Evolutionary conservation across 2,888 invertebrate species (phyloP).

Genomic region (Coremacera marginata): DNA sequence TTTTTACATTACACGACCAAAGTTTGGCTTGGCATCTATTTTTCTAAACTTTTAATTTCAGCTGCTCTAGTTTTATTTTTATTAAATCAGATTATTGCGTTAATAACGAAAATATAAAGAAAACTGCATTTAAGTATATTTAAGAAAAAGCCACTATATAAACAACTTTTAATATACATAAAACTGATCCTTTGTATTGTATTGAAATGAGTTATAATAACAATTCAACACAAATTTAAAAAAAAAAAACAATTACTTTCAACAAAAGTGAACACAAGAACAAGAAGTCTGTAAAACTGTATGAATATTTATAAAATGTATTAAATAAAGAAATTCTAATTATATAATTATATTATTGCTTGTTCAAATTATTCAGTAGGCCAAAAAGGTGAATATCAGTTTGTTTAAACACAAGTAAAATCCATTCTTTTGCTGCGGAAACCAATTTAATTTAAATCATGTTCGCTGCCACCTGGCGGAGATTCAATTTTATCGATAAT

Average conservation of each 20-base stretch:
- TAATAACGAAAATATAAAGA: background rate
- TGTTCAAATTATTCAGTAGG: no score
- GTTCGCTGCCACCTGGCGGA: no score
- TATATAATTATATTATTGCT: slow-evolving; percentile 28
- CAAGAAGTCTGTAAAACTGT: slow-evolving; percentile 33
- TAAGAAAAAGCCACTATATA: slow-evolving; percentile 29
- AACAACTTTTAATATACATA: slow-evolving; percentile 12
- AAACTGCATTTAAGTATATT: slow-evolving; percentile 31
- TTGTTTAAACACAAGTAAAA: no score
- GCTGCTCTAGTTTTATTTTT: background rate
- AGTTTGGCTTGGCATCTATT: slow-evolving; percentile 18
- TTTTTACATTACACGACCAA: background rate
- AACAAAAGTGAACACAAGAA: slow-evolving; percentile 28
- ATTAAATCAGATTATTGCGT: background rate
- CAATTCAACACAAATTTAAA: background rate
- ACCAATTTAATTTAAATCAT: no score
- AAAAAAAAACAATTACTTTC: slow-evolving; percentile 16
- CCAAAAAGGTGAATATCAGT: no score
- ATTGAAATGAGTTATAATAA: slow-evolving; percentile 23
- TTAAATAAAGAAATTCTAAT: slow-evolving; percentile 31
- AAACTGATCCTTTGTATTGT: slow-evolving; percentile 22
- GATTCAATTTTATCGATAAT: no score
- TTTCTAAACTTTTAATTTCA: background rate
- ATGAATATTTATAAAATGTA: slow-evolving; percentile 31
- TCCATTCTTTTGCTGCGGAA: no score